Percentiles rank a stretch among this genome's conserved stretches.
These are phyloP conservation scores for Neodiprion pinetum DNA, from an alignment of 1,140 invertebrate genomes.

Conservation along the genomic window DNA sequence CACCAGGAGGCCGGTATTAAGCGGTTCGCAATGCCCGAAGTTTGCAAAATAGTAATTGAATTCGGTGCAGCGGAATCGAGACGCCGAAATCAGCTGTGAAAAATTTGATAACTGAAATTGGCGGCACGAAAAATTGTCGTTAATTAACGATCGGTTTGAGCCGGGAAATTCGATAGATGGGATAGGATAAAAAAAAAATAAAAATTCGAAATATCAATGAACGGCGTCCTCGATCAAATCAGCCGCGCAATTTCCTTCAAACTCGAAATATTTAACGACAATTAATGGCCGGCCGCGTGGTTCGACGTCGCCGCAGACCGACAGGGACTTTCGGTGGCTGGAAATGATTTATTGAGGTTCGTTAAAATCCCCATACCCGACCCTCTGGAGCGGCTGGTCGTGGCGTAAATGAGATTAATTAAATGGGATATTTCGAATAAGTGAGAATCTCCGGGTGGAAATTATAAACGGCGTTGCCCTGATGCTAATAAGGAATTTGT, in stretches of 20 bases:
- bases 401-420: slow-evolving; percentile 5
- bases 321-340: slow-evolving; percentile 1
- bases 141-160: too few relatives aligned
- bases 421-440: background rate
- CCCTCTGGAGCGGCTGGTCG: background rate
- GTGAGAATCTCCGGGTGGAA: too few relatives aligned
- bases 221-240: background rate
- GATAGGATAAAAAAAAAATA: background rate
- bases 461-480: too few relatives aligned
- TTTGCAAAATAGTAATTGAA: too few relatives aligned
- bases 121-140: too few relatives aligned
- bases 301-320: background rate
- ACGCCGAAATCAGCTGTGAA: too few relatives aligned
- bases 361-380: background rate
- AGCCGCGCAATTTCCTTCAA: background rate
- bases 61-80: too few relatives aligned
- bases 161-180: background rate
- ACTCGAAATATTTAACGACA: background rate
- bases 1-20: too few relatives aligned
- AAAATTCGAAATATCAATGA: background rate
- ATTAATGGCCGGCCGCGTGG: background rate
- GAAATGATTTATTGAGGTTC: slow-evolving; percentile 3
- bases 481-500: too few relatives aligned
- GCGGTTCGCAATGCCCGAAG: too few relatives aligned
- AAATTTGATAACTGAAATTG: too few relatives aligned